phyloP scores from a whole-genome alignment of 2,888 invertebrate genomes.

The Emmelina monodactyla region DNA sequence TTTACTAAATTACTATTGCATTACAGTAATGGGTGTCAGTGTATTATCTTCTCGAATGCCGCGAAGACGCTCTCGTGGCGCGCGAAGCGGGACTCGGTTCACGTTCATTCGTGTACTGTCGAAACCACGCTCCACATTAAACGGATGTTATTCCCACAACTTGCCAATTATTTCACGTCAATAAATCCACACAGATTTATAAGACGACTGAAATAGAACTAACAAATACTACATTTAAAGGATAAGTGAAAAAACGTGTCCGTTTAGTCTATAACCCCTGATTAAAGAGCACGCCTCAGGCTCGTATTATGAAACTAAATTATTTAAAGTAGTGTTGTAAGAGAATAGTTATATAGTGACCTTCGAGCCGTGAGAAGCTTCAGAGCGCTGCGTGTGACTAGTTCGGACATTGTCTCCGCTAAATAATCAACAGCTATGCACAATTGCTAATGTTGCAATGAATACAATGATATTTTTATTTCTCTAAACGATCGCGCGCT shows the following conservation, averaged over 20 bases:
- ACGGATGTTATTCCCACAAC: too few species aligned
- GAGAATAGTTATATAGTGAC: constrained; percentile 50
- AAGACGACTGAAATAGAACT: too few species aligned
- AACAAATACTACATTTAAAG: too few species aligned
- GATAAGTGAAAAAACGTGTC: constrained; percentile 7
- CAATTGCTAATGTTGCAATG: constrained; percentile 33
- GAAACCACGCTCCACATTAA: too few species aligned
- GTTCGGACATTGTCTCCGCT: constrained; percentile 54
- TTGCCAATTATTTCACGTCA: too few species aligned
- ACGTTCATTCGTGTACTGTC: too few species aligned
- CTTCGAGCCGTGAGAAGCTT: constrained; percentile 60
- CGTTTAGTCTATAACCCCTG: constrained; percentile 6
- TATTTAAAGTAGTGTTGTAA: constrained; percentile 61
- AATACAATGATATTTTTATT: constrained; percentile 14
- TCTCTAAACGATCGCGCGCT: too few species aligned
- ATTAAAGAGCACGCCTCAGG: constrained; percentile 32
- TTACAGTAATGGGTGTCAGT: not conserved
- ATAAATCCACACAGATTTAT: too few species aligned
- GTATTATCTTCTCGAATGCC: not conserved
- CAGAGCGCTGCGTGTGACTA: constrained; percentile 45
- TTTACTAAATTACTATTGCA: not conserved
- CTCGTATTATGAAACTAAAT: constrained; percentile 56
- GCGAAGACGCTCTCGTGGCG: too few species aligned
- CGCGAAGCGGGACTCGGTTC: too few species aligned
- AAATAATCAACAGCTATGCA: constrained; percentile 56